Evolutionary conservation across 2,797 vertebrate genomes (phyloP).

Genomic region (Gorsachius magnificus): DNA sequence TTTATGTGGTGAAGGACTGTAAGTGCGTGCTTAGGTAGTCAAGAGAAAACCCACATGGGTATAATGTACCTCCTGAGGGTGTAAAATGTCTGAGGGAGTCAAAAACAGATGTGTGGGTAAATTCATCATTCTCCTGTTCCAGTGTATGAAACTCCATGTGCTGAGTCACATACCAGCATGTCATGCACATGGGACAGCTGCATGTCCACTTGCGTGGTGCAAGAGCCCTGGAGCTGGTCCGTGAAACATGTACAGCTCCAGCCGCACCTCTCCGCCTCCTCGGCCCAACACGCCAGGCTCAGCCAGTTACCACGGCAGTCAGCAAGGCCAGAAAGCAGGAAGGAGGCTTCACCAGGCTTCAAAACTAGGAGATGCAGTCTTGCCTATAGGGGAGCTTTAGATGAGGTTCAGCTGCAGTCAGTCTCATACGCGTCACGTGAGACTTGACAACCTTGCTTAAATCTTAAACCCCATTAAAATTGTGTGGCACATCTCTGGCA

Average conservation of each 20-base stretch:
- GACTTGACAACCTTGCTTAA: not conserved
- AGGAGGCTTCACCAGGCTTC: not conserved
- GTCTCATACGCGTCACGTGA: not conserved
- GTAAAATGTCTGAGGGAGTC: not conserved
- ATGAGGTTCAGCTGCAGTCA: not conserved
- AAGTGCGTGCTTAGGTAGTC: not conserved
- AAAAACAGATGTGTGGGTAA: not conserved
- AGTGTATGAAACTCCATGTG: not conserved
- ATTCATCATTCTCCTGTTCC: not conserved
- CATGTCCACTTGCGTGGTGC: accelerated
- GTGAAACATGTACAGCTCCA: not conserved
- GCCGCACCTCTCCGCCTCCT: not conserved
- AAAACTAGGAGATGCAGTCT: not conserved
- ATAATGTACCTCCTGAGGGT: not conserved
- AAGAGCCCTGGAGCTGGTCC: not conserved
- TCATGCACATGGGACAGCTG: accelerated
- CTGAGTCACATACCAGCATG: accelerated
- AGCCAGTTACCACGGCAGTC: not conserved
- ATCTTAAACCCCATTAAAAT: not conserved
- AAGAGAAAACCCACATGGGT: not conserved
- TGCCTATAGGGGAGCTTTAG: not conserved
- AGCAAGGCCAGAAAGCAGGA: not conserved
- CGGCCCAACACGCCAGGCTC: not conserved
- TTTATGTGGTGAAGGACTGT: not conserved
- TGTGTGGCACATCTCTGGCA: not conserved